Evolutionary conservation across 1,140 invertebrate species (phyloP).

Genomic region (Dendroctonus valens): DNA sequence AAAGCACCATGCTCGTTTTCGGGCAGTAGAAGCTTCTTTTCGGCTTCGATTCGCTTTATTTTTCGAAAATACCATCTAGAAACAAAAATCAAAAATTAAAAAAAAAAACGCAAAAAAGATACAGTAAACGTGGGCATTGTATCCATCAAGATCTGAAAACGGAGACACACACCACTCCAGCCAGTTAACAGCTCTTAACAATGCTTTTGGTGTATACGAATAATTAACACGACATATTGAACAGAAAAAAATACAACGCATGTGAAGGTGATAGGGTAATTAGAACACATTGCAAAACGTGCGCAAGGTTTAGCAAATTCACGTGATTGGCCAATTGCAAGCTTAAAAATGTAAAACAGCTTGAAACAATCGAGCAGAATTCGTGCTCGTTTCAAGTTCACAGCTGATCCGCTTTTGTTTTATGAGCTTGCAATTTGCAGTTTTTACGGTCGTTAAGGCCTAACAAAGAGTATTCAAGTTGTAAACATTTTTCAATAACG

Average conservation of each 20-base stretch:
- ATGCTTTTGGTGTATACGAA: constrained; percentile 1
- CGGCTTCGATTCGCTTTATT: constrained; percentile 98
- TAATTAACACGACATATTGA: constrained; percentile 6
- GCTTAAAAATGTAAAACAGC: constrained; percentile 2
- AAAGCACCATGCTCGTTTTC: constrained; percentile 99
- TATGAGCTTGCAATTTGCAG: no score
- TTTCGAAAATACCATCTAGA: constrained; percentile 99
- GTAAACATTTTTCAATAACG: no score
- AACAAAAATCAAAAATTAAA: constrained; percentile 40
- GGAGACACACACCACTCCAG: background rate
- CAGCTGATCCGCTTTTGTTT: no score
- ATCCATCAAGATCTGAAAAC: no score
- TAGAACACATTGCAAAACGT: constrained; percentile 9
- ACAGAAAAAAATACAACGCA: background rate
- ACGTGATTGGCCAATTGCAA: background rate
- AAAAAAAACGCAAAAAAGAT: no score
- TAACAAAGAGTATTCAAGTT: no score
- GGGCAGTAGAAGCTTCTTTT: constrained; percentile 94
- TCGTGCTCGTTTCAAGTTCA: no score
- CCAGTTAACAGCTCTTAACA: constrained; percentile 1
- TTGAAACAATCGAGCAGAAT: no score
- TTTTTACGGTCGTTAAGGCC: no score
- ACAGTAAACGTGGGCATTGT: no score
- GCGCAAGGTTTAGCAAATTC: constrained; percentile 1
- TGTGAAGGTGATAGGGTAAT: constrained; percentile 3